A percentile compares a stretch with the other conserved stretches of the same genome.
Conservation (phyloP, 1,140 invertebrate species). For the Pectinophora gossypiella region DNA sequence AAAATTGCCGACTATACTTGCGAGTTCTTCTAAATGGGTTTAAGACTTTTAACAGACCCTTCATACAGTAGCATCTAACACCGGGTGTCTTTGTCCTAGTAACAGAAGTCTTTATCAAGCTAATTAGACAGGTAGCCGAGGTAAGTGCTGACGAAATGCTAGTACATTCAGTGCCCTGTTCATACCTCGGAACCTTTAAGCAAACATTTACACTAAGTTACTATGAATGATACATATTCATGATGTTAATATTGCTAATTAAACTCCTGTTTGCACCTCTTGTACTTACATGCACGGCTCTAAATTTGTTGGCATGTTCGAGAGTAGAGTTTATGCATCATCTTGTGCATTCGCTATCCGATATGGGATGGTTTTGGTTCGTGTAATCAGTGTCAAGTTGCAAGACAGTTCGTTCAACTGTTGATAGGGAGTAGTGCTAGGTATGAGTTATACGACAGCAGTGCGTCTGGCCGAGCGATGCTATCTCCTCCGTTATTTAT, state of each 20-base stretch:
- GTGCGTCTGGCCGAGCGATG: constrained; percentile 31
- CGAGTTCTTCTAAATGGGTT: constrained; percentile 2
- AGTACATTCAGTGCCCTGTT: background rate
- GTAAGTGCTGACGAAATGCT: background rate
- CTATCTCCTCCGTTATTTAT: constrained; percentile 60
- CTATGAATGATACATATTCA: too few relatives aligned
- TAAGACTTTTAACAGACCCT: too few relatives aligned
- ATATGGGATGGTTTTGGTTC: constrained; percentile 7
- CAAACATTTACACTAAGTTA: too few relatives aligned
- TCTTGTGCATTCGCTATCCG: too few relatives aligned
- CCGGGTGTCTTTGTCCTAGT: background rate
- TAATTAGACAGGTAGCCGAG: background rate
- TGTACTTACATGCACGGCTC: too few relatives aligned
- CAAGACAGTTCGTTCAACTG: constrained; percentile 59
- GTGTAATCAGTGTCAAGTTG: constrained; percentile 41
- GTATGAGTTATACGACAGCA: constrained; percentile 46
- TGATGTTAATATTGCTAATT: too few relatives aligned
- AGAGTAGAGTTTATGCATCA: too few relatives aligned
- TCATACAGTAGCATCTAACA: background rate
- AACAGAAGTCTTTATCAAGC: background rate
- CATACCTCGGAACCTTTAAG: background rate
- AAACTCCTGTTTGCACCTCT: too few relatives aligned
- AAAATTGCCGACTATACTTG: too few relatives aligned
- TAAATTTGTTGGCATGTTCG: too few relatives aligned
- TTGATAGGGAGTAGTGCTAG: constrained; percentile 37